Base-by-base conservation (phyloP, 2,113 vertebrate species). In the Nerophis lumbriciformis region DNA sequence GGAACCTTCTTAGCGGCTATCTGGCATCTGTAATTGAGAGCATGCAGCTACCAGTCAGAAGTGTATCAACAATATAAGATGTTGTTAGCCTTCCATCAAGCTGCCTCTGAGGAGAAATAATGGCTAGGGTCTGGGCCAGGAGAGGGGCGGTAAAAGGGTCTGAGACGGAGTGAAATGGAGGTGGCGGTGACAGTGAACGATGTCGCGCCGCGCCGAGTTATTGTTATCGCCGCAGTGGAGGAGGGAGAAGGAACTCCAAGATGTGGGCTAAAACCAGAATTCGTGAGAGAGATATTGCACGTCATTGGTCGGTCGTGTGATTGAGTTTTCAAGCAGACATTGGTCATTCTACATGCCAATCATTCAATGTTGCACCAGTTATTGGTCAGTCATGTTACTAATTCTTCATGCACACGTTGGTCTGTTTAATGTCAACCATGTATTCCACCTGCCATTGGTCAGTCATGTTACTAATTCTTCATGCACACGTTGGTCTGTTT, bases 1-100 rank as follows among this genome's bases (percentile, higher is more conserved):
- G 85, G 88, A 89, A 89, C 85, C 87, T 85, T 87, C 86, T 89
- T 91, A 91, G 79, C 75, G 83, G 82, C 84, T 88, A 90, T 91
- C 87, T 88, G 73, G 85, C 88, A 81, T 77, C 81, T 73, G 79
- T 89, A 87, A 90, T 78, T 87, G 90, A 90, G 84, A 88, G 77
- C 79, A 88, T 77, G 78, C 48, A 83, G 84, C 84, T 88, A 57
- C 11, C 56, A 89, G 84, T 79, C 78, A 71, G 69, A 83, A 92
- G 73, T 88, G 91, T 89, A 89, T 89, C 86, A 88, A 73, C 78
- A 83, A 81, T 66, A 86, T 87, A 92, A 92, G 87, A 82, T 83
- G 76, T 69, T 83, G 66, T 88, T 90, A 90, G 78, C 79, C 87
- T 91, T 91, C 88, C 81, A 88, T 92, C 89, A 84, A 84, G 76